A percentile compares a stretch with the other conserved stretches of the same genome.
Conservation (phyloP, 2,888 invertebrate genomes). For the Mantis religiosa region DNA sequence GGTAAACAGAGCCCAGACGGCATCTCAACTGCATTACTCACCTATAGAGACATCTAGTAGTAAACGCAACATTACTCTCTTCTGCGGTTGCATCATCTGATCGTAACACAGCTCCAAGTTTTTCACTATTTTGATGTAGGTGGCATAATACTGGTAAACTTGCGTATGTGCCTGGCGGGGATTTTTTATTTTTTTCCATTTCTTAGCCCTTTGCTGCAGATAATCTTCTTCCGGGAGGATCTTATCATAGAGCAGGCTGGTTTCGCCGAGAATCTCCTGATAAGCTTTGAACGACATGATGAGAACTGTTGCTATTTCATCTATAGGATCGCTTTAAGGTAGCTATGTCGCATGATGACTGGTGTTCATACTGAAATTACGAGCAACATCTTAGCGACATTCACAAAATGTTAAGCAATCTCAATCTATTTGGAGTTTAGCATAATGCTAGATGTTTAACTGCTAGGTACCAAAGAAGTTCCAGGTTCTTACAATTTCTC, state of each 20-base stretch:
- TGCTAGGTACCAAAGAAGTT: no score
- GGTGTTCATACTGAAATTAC: no score
- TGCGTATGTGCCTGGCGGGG: conserved; percentile 55
- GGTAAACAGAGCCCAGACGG: no score
- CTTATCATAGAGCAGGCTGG: background rate
- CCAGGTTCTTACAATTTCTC: no score
- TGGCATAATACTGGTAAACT: conserved; percentile 44
- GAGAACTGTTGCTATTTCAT: background rate
- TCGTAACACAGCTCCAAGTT: conserved; percentile 57
- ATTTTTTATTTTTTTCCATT: conserved; percentile 33
- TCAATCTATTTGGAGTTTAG: no score
- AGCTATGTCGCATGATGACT: no score
- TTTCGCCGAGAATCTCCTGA: conserved; percentile 4
- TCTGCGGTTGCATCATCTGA: conserved; percentile 59
- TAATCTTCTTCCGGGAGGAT: background rate
- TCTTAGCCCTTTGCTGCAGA: background rate
- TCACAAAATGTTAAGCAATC: no score
- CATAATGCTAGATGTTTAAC: no score
- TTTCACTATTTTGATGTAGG: conserved; percentile 53
- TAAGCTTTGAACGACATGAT: conserved; percentile 18
- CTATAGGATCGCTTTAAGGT: background rate
- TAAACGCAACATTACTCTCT: conserved; percentile 52
- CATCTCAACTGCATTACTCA: no score
- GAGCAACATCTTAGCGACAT: no score
- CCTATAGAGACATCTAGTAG: conserved; percentile 45